Evolutionary conservation across 2,888 invertebrate species (phyloP).

Genomic region (Lithosia quadra): DNA sequence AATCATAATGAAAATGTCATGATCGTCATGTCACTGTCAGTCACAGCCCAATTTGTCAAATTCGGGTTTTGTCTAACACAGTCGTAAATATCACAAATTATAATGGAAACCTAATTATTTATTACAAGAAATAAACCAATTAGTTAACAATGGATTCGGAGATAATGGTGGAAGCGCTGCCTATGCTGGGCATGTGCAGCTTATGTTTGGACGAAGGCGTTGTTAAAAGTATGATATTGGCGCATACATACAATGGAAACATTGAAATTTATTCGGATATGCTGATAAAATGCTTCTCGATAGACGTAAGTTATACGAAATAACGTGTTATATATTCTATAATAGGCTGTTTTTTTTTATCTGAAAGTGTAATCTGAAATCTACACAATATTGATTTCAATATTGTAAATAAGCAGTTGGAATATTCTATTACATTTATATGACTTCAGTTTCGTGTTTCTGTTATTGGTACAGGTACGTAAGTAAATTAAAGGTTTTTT

Average conservation of each 20-base stretch:
- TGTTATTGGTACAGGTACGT: too few relatives aligned
- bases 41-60: neutral
- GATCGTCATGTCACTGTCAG: slow-evolving; percentile 3
- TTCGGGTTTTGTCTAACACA: slow-evolving; percentile 18
- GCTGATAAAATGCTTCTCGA: slow-evolving; percentile 74
- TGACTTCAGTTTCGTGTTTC: neutral
- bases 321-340: neutral
- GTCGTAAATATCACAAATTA: slow-evolving; percentile 14
- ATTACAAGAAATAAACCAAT: slow-evolving; percentile 19
- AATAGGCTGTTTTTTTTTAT: neutral
- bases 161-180: slow-evolving; percentile 77
- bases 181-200: slow-evolving; percentile 76
- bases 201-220: slow-evolving; percentile 76
- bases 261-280: slow-evolving; percentile 72
- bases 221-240: slow-evolving; percentile 77
- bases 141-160: slow-evolving; percentile 64
- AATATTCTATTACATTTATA: neutral
- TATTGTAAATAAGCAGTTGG: neutral
- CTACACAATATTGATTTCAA: neutral
- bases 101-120: slow-evolving; percentile 29
- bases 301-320: slow-evolving; percentile 74
- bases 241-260: slow-evolving; percentile 59
- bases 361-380: neutral
- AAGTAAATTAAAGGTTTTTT: too few relatives aligned
- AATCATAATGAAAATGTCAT: neutral